These are phyloP conservation scores for Vulpes lagopus DNA, from an alignment of 2,113 vertebrate genomes.

Conservation along the genomic window DNA sequence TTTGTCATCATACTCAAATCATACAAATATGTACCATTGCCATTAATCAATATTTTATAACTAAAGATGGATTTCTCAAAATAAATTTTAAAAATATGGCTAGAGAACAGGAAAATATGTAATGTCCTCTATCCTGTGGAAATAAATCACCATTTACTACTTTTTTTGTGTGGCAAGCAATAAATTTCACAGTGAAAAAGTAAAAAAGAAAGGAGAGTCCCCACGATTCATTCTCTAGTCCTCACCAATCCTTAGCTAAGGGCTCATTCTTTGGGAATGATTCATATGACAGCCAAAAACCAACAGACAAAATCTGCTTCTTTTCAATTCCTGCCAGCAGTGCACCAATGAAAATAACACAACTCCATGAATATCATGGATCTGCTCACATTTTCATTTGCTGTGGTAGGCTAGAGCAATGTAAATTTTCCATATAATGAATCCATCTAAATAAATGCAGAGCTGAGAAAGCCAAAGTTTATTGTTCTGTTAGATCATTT, in stretches of 20 bases:
- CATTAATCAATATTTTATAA: slow-evolving; percentile 71
- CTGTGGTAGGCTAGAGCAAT: not conserved
- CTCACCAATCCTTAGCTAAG: slow-evolving; percentile 35
- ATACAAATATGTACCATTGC: not conserved
- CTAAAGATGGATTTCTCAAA: slow-evolving; percentile 61
- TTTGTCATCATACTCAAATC: slow-evolving; percentile 29
- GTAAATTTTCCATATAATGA: not conserved
- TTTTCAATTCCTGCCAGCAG: slow-evolving; percentile 61
- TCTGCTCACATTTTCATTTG: not conserved
- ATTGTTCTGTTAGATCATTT: not conserved
- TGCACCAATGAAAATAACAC: not conserved
- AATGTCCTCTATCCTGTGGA: slow-evolving; percentile 57
- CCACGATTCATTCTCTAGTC: not conserved
- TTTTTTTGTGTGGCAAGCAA: slow-evolving; percentile 66
- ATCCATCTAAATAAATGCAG: not conserved
- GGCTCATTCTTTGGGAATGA: slow-evolving; percentile 68
- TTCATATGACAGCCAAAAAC: slow-evolving; percentile 64
- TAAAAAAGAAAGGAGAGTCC: slow-evolving; percentile 27
- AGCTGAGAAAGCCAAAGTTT: not conserved
- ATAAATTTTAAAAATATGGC: slow-evolving; percentile 73
- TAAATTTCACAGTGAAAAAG: slow-evolving; percentile 70
- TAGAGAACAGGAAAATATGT: slow-evolving; percentile 64
- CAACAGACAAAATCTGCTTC: slow-evolving; percentile 70
- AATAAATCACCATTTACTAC: slow-evolving; percentile 78
- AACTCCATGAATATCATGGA: not conserved